These are phyloP conservation scores for Eueremaeus valkanovi DNA, from an alignment of 2,888 invertebrate species.

Conservation along the genomic window DNA sequence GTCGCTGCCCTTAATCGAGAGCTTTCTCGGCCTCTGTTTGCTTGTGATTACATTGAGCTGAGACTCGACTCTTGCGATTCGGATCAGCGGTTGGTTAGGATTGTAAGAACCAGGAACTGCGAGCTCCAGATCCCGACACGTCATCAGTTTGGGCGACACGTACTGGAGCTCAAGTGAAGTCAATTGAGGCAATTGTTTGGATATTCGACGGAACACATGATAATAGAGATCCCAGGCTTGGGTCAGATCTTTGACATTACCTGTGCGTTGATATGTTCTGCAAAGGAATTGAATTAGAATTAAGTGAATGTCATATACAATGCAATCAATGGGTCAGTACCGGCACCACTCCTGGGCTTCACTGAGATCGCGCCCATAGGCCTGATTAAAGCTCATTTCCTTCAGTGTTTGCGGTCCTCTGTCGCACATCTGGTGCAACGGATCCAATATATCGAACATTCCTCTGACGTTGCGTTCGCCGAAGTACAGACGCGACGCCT, in stretches of 20 bases:
- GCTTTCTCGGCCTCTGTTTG: constrained; percentile 92
- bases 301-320: too few relatives aligned
- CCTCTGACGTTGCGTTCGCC: constrained; percentile 92
- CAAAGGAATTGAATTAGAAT: not conserved
- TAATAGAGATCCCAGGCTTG: constrained; percentile 99
- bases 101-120: constrained; percentile 98
- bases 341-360: constrained; percentile 94
- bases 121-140: constrained; percentile 85
- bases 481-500: constrained; percentile 89
- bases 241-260: constrained; percentile 83
- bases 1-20: constrained; percentile 85
- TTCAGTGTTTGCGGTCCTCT: constrained; percentile 91
- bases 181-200: constrained; percentile 82
- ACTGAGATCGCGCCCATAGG: constrained; percentile 87
- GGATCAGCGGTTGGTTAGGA: constrained; percentile 81
- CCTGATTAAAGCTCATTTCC: constrained; percentile 93
- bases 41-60: constrained; percentile 93
- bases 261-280: constrained; percentile 72
- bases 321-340: too few relatives aligned
- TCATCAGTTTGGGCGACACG: constrained; percentile 84
- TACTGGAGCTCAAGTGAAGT: constrained; percentile 89
- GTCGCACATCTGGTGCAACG: constrained; percentile 88
- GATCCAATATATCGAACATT: constrained; percentile 93
- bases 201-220: constrained; percentile 93
- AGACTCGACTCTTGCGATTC: constrained; percentile 83